These are phyloP conservation scores for Heliconius sara DNA, from an alignment of 2,888 invertebrate genomes.

Conservation along the genomic window DNA sequence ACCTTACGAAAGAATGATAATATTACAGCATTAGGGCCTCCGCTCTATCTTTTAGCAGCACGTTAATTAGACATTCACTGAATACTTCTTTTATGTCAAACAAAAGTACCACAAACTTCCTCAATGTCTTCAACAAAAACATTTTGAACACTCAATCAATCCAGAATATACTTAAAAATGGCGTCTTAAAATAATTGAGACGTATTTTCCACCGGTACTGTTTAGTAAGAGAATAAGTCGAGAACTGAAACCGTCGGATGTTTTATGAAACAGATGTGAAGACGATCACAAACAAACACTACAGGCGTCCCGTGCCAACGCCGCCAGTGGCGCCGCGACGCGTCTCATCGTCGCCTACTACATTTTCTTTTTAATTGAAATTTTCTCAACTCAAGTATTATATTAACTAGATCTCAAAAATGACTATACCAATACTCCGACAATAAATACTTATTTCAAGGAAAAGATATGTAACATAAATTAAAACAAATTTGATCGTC, in stretches of 20 bases:
- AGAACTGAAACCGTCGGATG: conserved; percentile 76
- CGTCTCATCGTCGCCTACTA: conserved; percentile 64
- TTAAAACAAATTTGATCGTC: not conserved
- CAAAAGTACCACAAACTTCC: conserved; percentile 73
- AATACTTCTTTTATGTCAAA: conserved; percentile 81
- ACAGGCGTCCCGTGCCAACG: conserved; percentile 73
- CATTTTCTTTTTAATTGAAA: conserved; percentile 67
- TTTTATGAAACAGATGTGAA: conserved; percentile 80
- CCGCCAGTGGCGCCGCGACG: conserved; percentile 68
- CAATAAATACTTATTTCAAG: not conserved
- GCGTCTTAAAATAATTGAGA: conserved; percentile 58
- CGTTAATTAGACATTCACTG: conserved; percentile 79
- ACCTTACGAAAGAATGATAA: conserved; percentile 49
- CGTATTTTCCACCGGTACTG: conserved; percentile 66
- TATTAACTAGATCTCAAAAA: not conserved
- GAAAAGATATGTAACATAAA: not conserved
- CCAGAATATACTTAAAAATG: conserved; percentile 55
- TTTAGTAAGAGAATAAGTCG: conserved; percentile 72
- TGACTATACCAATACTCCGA: not conserved
- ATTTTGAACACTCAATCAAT: conserved; percentile 55
- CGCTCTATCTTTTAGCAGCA: conserved; percentile 74
- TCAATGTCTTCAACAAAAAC: conserved; percentile 67
- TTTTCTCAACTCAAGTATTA: conserved; percentile 45
- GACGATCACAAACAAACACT: conserved; percentile 77
- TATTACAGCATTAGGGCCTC: conserved; percentile 65